Evolutionary conservation across 1,140 invertebrate species (phyloP).

Genomic region (Uloborus diversus): DNA sequence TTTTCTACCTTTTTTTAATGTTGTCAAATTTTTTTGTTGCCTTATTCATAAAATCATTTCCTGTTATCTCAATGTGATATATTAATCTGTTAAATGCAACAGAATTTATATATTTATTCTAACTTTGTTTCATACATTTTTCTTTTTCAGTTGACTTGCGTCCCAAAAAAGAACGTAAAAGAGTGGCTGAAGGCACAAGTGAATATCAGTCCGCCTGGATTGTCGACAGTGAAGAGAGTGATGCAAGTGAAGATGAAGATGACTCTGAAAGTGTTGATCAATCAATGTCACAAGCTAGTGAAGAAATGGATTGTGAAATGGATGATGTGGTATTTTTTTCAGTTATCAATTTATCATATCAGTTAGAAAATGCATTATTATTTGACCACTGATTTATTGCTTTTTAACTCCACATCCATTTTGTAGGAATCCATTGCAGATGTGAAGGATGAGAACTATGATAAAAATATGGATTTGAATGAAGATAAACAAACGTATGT

Average conservation of each 20-base stretch:
- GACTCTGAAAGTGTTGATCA: not conserved
- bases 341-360: not conserved
- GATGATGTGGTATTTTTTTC: constrained; percentile 6
- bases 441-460: constrained; percentile 61
- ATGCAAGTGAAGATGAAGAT: constrained; percentile 18
- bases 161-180: constrained; percentile 75
- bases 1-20: not conserved
- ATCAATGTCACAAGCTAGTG: not conserved
- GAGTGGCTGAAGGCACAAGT: constrained; percentile 92
- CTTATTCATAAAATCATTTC: not conserved
- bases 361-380: not conserved
- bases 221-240: constrained; percentile 67
- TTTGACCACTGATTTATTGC: not conserved
- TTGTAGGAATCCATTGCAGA: constrained; percentile 16
- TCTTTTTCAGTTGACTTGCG: constrained; percentile 18
- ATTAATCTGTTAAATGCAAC: not conserved
- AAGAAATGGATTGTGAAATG: not conserved
- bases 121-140: not conserved
- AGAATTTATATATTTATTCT: not conserved
- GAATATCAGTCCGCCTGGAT: constrained; percentile 98
- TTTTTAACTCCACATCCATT: not conserved
- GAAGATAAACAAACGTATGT: constrained; percentile 61
- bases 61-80: not conserved
- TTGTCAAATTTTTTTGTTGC: not conserved
- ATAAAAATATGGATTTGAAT: constrained; percentile 61